Base-by-base conservation (phyloP, 2,113 vertebrate species). In the Motacilla alba region DNA sequence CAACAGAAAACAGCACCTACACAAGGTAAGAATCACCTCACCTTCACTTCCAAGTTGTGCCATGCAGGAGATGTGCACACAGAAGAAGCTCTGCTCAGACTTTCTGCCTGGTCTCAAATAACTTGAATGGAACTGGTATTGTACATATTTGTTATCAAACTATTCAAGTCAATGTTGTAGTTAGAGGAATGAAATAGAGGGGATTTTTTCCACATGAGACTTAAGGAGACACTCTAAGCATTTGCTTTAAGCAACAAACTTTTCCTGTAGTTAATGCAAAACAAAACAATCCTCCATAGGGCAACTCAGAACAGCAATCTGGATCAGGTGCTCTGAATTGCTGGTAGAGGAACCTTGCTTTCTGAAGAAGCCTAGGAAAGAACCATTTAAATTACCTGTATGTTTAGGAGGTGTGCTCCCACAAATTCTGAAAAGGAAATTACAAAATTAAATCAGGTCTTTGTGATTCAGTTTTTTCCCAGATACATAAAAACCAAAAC, bases 11-110 rank as follows among this genome's bases (percentile, higher is more conserved):
- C 30, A 80, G 67, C 75, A 83, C 50, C 79, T 33, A 60, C 43
- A 33, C 26, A 37, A 80, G 55, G 31, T 46, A 67, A 90, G 66
- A 22, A 41, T 35, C 6, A 2, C 21, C 53, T 66, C 78, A 46
- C 59, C 82, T 46, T 74, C n/a, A 41, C 16, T 49, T 69, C 8
- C 0, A 9, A 68, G 31, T 15, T 35, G 43, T 72, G 31, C 47
- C 37, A 24, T 0, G 0, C 41, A 59, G 12, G 62, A 81, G 33
- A 3, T 6, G 27, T 13, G 26, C 41, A 46, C 23, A 47, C 41
- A 88, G 41, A 53, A 66, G 41, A 10, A 46, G 6, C 50, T 66
- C 78, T 62, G 53, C 63, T 55, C 59, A 83, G 53, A 64, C 79
- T 52, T 83, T 46, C 81, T 85, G 82, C n/a, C 63, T 92, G 44